A percentile compares a stretch with the other conserved stretches of the same genome.
These are phyloP conservation scores for Solenopsis fugax DNA, from an alignment of 1,140 invertebrate species.

Conservation along the genomic window DNA sequence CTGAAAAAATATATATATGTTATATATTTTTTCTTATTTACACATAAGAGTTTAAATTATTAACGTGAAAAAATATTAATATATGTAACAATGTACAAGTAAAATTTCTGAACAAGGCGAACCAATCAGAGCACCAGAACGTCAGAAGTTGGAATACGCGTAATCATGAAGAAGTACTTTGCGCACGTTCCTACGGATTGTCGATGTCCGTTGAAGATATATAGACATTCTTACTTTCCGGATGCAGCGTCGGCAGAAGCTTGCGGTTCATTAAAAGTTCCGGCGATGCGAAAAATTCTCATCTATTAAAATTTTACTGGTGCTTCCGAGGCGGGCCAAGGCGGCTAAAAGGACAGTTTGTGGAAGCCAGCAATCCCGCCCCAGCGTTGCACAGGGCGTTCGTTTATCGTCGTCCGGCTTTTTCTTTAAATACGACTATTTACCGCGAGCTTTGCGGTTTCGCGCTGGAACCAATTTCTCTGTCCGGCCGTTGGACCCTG, in stretches of 20 bases:
- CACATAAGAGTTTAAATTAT: neutral
- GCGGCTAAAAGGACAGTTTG: conserved; percentile 14
- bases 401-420: conserved; percentile 39
- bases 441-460: conserved; percentile 58
- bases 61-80: neutral
- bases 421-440: conserved; percentile 63
- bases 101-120: neutral
- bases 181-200: neutral
- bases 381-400: neutral
- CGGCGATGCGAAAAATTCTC: conserved; percentile 36
- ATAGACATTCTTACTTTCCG: conserved; percentile 22
- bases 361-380: neutral
- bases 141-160: neutral
- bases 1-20: too few relatives aligned
- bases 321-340: neutral
- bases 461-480: conserved; percentile 38
- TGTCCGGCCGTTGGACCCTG: conserved; percentile 24
- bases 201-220: conserved; percentile 30
- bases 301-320: conserved; percentile 55
- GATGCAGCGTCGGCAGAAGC: neutral
- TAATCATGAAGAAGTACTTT: conserved; percentile 17
- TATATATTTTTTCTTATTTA: neutral
- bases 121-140: neutral
- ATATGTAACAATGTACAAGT: neutral
- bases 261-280: conserved; percentile 57